Evolutionary conservation across 92 coral and sea anemone genomes (phyloP).

Genomic region (Galaxea fascicularis): DNA sequence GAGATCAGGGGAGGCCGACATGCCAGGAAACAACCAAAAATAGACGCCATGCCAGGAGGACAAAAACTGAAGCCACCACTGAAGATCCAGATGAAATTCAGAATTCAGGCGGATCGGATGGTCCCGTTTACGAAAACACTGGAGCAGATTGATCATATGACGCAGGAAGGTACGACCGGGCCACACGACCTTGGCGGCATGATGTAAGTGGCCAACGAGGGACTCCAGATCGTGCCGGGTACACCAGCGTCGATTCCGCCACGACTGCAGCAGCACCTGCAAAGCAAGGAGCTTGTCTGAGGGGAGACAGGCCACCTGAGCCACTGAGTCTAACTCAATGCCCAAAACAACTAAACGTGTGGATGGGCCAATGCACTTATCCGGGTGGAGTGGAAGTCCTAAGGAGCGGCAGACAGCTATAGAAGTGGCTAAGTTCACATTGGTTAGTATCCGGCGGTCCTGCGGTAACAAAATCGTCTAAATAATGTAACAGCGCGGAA

Average conservation of each 20-base stretch:
- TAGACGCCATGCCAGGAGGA: not conserved
- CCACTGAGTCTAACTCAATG: slow-evolving; percentile 57
- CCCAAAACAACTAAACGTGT: slow-evolving; percentile 32
- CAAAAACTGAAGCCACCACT: slow-evolving; percentile 10
- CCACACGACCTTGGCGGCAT: slow-evolving; percentile 13
- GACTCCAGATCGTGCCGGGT: slow-evolving; percentile 14
- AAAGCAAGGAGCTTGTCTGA: not conserved
- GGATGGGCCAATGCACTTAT: slow-evolving; percentile 51
- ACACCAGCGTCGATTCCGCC: slow-evolving; percentile 11
- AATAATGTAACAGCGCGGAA: slow-evolving; percentile 5
- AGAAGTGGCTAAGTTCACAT: slow-evolving; percentile 9
- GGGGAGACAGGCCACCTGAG: slow-evolving; percentile 39
- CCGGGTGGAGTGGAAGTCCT: slow-evolving; percentile 52
- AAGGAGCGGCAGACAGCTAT: slow-evolving; percentile 20
- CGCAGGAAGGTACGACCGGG: slow-evolving; percentile 24
- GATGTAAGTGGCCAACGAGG: slow-evolving; percentile 6
- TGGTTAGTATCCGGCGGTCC: not conserved
- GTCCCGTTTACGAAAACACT: not conserved
- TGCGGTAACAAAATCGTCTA: slow-evolving; percentile 17
- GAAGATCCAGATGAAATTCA: slow-evolving; percentile 2
- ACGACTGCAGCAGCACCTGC: slow-evolving; percentile 8
- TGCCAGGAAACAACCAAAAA: slow-evolving; percentile 11
- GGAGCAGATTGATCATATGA: slow-evolving; percentile 1
- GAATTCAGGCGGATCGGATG: slow-evolving; percentile 9
- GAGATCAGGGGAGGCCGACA: slow-evolving; percentile 16